Evolutionary conservation across 1,140 invertebrate species (phyloP).

Genomic region (Aphis craccivora): DNA sequence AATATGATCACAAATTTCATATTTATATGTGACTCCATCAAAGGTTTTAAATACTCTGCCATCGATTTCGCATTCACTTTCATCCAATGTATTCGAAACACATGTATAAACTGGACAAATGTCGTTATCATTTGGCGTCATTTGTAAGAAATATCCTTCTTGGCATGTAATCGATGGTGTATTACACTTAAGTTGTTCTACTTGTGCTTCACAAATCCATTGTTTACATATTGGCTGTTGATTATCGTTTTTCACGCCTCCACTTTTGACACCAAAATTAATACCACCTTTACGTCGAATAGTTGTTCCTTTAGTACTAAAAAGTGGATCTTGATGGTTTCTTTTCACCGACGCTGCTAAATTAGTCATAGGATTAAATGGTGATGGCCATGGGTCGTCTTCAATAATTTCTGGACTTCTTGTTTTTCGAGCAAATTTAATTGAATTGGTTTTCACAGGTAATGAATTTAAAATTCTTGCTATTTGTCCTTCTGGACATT

Average conservation of each 20-base stretch:
- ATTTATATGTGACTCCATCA: constrained; percentile 77
- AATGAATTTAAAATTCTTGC: constrained; percentile 46
- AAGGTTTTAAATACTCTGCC: constrained; percentile 80
- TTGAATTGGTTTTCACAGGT: background rate
- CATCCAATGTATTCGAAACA: constrained; percentile 67
- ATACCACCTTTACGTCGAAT: constrained; percentile 15
- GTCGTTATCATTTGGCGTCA: constrained; percentile 19
- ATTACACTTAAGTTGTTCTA: constrained; percentile 46
- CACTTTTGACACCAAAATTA: background rate
- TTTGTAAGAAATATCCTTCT: constrained; percentile 53
- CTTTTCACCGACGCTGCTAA: constrained; percentile 43
- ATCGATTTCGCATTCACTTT: constrained; percentile 75
- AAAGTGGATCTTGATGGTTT: constrained; percentile 32
- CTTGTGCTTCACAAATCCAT: constrained; percentile 48
- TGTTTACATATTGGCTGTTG: constrained; percentile 53
- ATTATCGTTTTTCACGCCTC: constrained; percentile 9
- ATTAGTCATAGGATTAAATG: constrained; percentile 45
- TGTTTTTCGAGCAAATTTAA: constrained; percentile 36
- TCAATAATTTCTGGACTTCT: constrained; percentile 32
- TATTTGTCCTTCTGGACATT: constrained; percentile 59
- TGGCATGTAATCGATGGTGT: constrained; percentile 1
- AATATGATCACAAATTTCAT: constrained; percentile 82
- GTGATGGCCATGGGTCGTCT: constrained; percentile 46
- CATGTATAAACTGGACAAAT: constrained; percentile 70
- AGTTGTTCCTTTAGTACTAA: constrained; percentile 39